Percentiles rank a stretch among this genome's conserved stretches.
Conservation (phyloP, 2,888 invertebrate genomes). For the Leptopilina drosophilae region DNA sequence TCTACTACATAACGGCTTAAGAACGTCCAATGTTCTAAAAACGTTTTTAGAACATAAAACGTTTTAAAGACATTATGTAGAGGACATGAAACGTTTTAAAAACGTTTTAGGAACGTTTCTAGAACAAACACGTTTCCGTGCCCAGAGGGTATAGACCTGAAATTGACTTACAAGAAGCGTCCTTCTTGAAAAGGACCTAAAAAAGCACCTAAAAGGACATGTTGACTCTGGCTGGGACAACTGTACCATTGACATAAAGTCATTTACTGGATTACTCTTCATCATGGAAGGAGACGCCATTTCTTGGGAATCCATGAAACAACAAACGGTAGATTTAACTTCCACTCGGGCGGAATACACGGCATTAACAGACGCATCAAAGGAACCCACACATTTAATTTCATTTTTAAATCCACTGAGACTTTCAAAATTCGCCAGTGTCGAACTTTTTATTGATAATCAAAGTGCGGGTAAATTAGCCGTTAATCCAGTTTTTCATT, state of each 20-base stretch:
- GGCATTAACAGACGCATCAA: slow-evolving; percentile 45
- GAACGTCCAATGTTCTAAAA: too few species aligned
- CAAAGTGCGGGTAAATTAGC: slow-evolving; percentile 49
- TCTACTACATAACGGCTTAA: too few species aligned
- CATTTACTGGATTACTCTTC: too few species aligned
- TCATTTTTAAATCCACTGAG: slow-evolving; percentile 47
- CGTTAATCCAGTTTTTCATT: slow-evolving; percentile 35
- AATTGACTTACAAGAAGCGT: slow-evolving; percentile 52
- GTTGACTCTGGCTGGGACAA: slow-evolving; percentile 61
- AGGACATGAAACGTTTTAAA: too few species aligned
- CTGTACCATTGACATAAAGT: slow-evolving; percentile 46
- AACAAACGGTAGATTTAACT: too few species aligned
- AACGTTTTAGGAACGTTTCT: too few species aligned
- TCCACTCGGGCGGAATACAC: slow-evolving; percentile 42
- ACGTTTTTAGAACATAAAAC: too few species aligned
- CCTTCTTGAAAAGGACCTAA: too few species aligned
- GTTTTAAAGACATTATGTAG: too few species aligned
- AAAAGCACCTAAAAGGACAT: slow-evolving; percentile 54
- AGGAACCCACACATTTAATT: slow-evolving; percentile 45
- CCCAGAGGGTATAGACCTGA: slow-evolving; percentile 30
- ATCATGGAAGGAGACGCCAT: too few species aligned
- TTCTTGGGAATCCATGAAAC: too few species aligned
- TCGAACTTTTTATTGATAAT: slow-evolving; percentile 49
- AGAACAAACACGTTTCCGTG: too few species aligned
- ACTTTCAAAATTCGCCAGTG: neutral